These are phyloP conservation scores for Quiscalus mexicanus DNA, from an alignment of 2,113 vertebrate species.

Conservation along the genomic window DNA sequence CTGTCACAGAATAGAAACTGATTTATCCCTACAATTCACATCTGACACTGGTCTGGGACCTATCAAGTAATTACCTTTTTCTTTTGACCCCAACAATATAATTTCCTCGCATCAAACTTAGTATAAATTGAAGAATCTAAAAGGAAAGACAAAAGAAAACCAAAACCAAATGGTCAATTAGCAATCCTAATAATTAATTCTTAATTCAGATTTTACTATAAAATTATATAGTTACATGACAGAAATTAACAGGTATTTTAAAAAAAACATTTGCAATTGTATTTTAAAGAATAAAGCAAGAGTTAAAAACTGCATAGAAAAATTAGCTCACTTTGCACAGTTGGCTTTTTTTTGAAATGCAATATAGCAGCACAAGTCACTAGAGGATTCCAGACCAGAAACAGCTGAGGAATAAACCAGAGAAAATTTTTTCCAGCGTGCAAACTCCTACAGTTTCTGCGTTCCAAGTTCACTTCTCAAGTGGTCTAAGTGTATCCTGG, in stretches of 20 bases:
- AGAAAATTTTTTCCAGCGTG: background rate
- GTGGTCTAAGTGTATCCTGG: background rate
- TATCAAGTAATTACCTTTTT: conserved; percentile 68
- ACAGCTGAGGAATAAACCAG: conserved; percentile 29
- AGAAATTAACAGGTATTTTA: background rate
- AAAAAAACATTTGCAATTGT: background rate
- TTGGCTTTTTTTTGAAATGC: background rate
- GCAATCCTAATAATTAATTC: background rate
- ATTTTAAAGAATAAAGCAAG: background rate
- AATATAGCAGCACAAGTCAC: background rate
- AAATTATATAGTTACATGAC: background rate
- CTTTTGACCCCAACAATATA: conserved; percentile 64
- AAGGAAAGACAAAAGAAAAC: conserved; percentile 8
- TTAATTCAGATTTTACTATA: background rate
- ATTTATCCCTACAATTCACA: background rate
- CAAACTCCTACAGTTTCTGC: background rate
- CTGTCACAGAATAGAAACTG: background rate
- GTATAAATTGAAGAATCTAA: conserved; percentile 75
- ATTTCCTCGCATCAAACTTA: conserved; percentile 68
- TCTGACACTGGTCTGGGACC: background rate
- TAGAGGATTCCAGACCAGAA: conserved; percentile 39
- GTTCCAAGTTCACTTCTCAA: background rate
- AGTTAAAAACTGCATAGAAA: background rate
- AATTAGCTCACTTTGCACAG: background rate
- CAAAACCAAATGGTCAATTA: background rate